Conservation (phyloP, 2,113 vertebrate species). For the Cygnus atratus region DNA sequence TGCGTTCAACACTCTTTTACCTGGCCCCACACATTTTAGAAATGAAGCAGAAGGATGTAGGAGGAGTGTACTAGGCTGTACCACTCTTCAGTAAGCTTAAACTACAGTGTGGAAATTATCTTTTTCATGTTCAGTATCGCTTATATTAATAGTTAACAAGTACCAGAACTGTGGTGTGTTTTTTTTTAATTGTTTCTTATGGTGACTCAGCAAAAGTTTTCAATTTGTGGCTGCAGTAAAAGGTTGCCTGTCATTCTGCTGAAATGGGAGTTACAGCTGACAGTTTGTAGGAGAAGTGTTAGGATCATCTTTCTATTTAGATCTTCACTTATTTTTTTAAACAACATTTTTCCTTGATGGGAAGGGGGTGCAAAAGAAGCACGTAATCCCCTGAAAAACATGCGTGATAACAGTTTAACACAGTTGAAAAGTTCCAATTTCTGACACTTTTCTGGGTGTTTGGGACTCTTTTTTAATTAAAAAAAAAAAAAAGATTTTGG, state of each 20-base stretch:
- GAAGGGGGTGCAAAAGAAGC: neutral
- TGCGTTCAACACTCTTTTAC: neutral
- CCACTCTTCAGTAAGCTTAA: neutral
- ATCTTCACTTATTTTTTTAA: neutral
- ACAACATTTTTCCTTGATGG: neutral
- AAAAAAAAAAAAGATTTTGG: neutral
- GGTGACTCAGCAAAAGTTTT: neutral
- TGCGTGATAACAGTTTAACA: neutral
- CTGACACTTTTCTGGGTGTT: neutral
- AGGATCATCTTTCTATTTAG: neutral
- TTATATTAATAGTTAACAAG: neutral
- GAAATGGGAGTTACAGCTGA: neutral
- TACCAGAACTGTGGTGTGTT: neutral
- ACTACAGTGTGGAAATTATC: rapidly evolving
- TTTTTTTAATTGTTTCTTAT: neutral
- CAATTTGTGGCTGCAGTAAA: neutral
- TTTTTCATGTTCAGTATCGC: neutral
- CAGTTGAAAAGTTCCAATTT: neutral
- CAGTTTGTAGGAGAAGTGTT: neutral
- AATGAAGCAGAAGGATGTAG: neutral
- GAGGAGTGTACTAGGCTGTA: neutral
- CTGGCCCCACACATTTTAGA: neutral
- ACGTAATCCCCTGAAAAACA: neutral
- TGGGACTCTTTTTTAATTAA: neutral
- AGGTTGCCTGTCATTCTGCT: neutral